Percentiles rank a stretch among this genome's conserved stretches.
These are phyloP conservation scores for Crocodylus rhombifer DNA, from an alignment of 2,797 vertebrate species.

Conservation along the genomic window DNA sequence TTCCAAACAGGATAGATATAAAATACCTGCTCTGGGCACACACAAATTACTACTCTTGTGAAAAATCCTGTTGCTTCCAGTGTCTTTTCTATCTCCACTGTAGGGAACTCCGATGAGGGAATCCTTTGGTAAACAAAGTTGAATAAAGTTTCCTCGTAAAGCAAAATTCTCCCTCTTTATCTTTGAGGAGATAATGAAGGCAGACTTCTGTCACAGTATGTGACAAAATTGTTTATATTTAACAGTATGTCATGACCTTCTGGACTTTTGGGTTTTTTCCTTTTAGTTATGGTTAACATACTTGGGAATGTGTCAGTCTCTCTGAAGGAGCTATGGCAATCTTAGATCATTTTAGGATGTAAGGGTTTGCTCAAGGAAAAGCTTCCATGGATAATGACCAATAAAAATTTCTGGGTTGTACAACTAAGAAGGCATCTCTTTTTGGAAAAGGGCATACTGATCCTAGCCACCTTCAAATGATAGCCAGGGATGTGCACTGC, in stretches of 20 bases:
- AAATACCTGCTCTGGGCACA: not conserved
- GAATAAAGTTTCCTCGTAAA: not conserved
- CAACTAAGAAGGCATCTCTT: not conserved
- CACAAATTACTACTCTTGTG: not conserved
- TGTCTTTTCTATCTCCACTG: not conserved
- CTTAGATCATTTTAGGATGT: not conserved
- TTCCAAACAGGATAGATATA: not conserved
- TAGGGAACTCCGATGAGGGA: not conserved
- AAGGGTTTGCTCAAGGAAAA: not conserved
- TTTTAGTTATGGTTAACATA: not conserved
- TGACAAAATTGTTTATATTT: not conserved
- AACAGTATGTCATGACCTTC: not conserved
- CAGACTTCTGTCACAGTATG: not conserved
- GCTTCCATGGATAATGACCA: not conserved
- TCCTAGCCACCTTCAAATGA: not conserved
- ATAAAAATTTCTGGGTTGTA: not conserved
- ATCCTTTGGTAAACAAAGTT: not conserved
- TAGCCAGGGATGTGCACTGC: not conserved
- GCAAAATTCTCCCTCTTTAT: not conserved
- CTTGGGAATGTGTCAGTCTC: not conserved
- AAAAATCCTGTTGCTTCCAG: not conserved
- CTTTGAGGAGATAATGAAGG: not conserved
- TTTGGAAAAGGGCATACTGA: not conserved
- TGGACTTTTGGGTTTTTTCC: not conserved
- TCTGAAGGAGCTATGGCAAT: not conserved